A percentile compares a stretch with the other conserved stretches of the same genome.
phyloP scores from a whole-genome alignment of 2,113 vertebrate genomes.

The Ochotona curzoniae region DNA sequence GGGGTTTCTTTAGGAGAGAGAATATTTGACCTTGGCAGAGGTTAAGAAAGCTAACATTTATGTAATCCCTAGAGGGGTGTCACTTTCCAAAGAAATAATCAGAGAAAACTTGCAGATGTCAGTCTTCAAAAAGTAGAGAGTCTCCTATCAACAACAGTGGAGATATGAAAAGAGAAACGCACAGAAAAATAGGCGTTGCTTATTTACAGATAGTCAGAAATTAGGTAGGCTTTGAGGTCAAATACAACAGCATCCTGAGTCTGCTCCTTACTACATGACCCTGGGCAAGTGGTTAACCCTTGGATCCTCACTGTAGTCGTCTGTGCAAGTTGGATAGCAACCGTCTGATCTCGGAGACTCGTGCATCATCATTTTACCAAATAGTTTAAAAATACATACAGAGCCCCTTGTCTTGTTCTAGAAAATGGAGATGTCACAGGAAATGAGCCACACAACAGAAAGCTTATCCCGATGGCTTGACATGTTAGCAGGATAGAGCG shows the following conservation, averaged over 20 bases:
- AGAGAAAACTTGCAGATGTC: neutral
- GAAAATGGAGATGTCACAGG: neutral
- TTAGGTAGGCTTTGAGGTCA: neutral
- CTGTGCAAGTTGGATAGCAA: neutral
- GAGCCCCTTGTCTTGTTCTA: neutral
- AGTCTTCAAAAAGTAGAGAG: neutral
- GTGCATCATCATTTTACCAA: neutral
- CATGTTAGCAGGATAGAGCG: neutral
- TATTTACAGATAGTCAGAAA: neutral
- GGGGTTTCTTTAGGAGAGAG: neutral
- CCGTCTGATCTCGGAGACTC: neutral
- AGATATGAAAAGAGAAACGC: too few relatives aligned
- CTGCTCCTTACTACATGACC: neutral
- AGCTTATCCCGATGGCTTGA: neutral
- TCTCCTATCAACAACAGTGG: neutral
- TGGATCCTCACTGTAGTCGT: neutral
- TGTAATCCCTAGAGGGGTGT: neutral
- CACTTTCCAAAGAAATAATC: neutral
- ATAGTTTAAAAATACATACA: neutral
- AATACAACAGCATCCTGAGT: neutral
- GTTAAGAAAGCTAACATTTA: neutral
- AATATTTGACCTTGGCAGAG: neutral
- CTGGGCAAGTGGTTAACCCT: neutral
- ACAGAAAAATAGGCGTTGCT: neutral
- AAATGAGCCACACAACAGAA: neutral